Evolutionary conservation across 2,113 vertebrate species (phyloP), one percentile per base, ranked within the genome.

Genomic region (Takifugu flavidus): DNA sequence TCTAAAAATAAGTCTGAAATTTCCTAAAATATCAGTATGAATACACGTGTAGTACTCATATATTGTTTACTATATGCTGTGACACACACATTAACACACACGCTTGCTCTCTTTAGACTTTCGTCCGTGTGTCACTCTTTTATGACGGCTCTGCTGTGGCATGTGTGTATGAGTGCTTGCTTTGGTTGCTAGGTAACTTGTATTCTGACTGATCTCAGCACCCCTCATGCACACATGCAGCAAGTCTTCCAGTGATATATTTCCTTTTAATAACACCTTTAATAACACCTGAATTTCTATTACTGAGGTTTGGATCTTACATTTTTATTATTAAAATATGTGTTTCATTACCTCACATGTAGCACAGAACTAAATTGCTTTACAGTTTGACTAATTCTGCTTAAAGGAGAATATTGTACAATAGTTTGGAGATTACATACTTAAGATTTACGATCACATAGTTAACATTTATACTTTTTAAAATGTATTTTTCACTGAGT

Each of bases 121-220:
- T 56, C 12, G 20, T 71, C 65, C 58, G 49, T 25, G 42, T 57
- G 34, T 76, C 55, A 53, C 62, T 50, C 62, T 50, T 53, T 50
- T 43, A 34, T 27, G 26, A 60, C 61, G 28, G 47, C 71, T 85
- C 65, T 78, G 47, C 67, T 46, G 46, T 68, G 86, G 82, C 68
- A 84, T 88, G 80, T 80, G 74, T 82, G 65, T 85, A 67, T 52
- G 44, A 11, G 7, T 81, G 83, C 87, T 88, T 86, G 49, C 34
- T 50, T 67, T 34, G 34, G 85, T 87, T 84, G 79, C 87, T 8
- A 6, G 56, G 85, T 50, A 77, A 82, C 87, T 13, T 14, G 42
- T 12, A 31, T 44, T 62, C 67, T 56, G 56, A 13, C 6, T 71
- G 64, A 76, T 52, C 49, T 60, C 67, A n/a, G 47, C 52, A 26